Evolutionary conservation across 2,888 invertebrate species (phyloP).

Genomic region (Drosophila atroscutellata): DNA sequence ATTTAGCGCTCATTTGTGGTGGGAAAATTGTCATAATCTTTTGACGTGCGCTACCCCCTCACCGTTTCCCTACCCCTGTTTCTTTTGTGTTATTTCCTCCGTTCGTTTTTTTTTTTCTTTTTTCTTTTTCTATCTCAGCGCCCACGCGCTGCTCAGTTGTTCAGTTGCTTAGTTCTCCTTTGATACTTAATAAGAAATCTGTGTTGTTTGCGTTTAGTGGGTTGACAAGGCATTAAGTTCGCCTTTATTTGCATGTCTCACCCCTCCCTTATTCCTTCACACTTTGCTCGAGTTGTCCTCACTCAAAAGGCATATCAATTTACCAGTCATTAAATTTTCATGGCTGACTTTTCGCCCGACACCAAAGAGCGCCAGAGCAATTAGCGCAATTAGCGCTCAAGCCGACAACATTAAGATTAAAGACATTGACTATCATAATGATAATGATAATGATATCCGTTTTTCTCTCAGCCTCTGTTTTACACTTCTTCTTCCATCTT

Average conservation of each 20-base stretch:
- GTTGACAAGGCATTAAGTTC: conserved; percentile 58
- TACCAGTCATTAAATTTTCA: conserved; percentile 80
- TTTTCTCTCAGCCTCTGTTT: not conserved
- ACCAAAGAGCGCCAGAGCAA: conserved; percentile 67
- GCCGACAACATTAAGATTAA: conserved; percentile 23
- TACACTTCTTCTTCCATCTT: too few species aligned
- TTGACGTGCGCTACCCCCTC: conserved; percentile 76
- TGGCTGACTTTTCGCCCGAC: conserved; percentile 66
- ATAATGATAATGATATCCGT: conserved; percentile 61
- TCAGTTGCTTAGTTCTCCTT: conserved; percentile 54
- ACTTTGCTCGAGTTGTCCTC: conserved; percentile 9
- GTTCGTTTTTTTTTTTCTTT: conserved; percentile 9
- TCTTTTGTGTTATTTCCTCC: conserved; percentile 28
- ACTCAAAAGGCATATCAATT: conserved; percentile 79
- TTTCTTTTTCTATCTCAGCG: conserved; percentile 36
- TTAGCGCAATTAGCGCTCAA: conserved; percentile 69
- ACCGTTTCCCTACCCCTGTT: conserved; percentile 33
- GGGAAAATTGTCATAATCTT: conserved; percentile 84
- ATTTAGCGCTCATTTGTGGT: conserved; percentile 81
- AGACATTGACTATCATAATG: conserved; percentile 47
- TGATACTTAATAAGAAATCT: conserved; percentile 79
- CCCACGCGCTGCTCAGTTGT: conserved; percentile 42
- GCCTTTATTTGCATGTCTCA: conserved; percentile 68
- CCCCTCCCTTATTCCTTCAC: not conserved
- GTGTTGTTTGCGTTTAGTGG: conserved; percentile 56